Percentiles rank a stretch among this genome's conserved stretches.
Evolutionary conservation across 2,888 invertebrate species (phyloP).

Genomic region (Cactoblastis cactorum): DNA sequence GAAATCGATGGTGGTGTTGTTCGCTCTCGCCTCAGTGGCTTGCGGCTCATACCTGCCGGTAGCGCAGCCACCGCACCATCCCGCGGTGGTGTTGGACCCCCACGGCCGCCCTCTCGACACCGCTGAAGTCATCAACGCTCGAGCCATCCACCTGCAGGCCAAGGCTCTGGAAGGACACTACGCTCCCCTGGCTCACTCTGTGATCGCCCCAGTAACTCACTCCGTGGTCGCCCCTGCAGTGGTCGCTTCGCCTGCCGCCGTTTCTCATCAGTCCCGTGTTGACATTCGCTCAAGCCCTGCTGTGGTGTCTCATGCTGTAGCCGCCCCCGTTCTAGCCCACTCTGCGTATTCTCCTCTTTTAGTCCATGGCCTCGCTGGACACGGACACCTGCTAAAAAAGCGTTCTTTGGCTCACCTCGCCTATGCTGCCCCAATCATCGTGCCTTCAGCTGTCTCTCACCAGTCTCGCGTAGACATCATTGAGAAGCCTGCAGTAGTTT

Average conservation of each 20-base stretch:
- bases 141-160: constrained; percentile 69
- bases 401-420: constrained; percentile 47
- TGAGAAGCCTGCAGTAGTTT: constrained; percentile 39
- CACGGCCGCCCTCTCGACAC: constrained; percentile 73
- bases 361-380: constrained; percentile 31
- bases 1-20: constrained; percentile 81
- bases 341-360: constrained; percentile 29
- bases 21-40: constrained; percentile 80
- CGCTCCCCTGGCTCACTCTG: constrained; percentile 33
- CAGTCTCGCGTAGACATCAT: constrained; percentile 65
- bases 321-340: constrained; percentile 31
- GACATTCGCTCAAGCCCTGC: constrained; percentile 48
- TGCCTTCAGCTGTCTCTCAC: constrained; percentile 68
- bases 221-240: constrained; percentile 41
- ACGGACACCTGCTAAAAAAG: constrained; percentile 48
- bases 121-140: constrained; percentile 70
- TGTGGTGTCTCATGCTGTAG: constrained; percentile 31
- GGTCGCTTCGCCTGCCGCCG: constrained; percentile 41
- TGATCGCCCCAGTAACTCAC: constrained; percentile 35
- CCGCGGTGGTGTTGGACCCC: constrained; percentile 68
- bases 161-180: constrained; percentile 63
- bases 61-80: constrained; percentile 67
- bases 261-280: constrained; percentile 67
- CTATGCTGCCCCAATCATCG: constrained; percentile 27
- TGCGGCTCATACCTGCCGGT: constrained; percentile 71